phyloP scores from a whole-genome alignment of 2,888 invertebrate genomes.

The Agrochola circellaris region DNA sequence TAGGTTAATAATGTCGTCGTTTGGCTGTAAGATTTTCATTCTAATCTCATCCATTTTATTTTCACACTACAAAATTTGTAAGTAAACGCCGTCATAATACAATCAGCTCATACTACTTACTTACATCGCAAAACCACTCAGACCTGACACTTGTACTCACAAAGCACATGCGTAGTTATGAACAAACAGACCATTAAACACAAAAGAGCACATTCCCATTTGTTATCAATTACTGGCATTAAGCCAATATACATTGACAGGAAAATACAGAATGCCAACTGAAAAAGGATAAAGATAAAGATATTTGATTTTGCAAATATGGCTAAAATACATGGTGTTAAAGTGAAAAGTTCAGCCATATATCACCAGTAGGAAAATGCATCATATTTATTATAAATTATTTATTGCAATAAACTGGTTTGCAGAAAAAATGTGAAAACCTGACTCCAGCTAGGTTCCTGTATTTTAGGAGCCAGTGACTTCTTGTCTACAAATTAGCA shows the following conservation, averaged over 20 bases:
- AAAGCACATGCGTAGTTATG: constrained; percentile 36
- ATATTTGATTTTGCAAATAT: too few relatives aligned
- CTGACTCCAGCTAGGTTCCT: not conserved
- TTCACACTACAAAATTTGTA: too few relatives aligned
- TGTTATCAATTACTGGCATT: constrained; percentile 59
- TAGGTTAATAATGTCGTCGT: not conserved
- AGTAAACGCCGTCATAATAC: not conserved
- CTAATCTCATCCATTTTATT: not conserved
- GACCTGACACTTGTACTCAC: constrained; percentile 42
- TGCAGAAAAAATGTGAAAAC: not conserved
- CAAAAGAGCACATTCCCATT: constrained; percentile 61
- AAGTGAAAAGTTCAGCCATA: too few relatives aligned
- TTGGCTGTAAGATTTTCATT: not conserved
- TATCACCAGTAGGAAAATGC: too few relatives aligned
- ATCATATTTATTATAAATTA: not conserved
- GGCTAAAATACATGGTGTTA: too few relatives aligned
- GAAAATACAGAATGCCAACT: constrained; percentile 39
- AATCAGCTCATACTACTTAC: not conserved
- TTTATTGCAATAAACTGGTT: not conserved
- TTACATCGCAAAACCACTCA: constrained; percentile 12
- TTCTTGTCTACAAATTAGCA: not conserved
- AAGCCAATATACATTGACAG: constrained; percentile 28
- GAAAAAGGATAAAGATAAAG: too few relatives aligned
- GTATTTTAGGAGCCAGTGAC: not conserved
- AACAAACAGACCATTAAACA: constrained; percentile 54